A percentile compares a stretch with the other conserved stretches of the same genome.
Conservation (phyloP, 2,113 vertebrate species). For the Numenius arquata region DNA sequence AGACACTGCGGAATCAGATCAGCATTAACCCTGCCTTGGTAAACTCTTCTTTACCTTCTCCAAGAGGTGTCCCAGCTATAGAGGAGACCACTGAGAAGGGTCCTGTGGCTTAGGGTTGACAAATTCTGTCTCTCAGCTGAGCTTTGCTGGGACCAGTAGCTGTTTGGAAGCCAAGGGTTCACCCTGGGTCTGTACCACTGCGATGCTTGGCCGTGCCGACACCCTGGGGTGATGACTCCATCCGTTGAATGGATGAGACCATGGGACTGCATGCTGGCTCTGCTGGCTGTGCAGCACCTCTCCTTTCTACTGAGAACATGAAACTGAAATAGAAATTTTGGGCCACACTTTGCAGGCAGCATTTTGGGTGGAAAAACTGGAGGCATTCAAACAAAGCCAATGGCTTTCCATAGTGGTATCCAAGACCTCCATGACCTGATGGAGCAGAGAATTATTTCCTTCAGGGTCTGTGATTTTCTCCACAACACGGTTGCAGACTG, state of each 20-base stretch:
- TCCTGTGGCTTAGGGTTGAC: background rate
- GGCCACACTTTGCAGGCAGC: background rate
- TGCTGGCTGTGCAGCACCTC: rapidly evolving
- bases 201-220: rapidly evolving
- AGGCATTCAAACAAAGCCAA: background rate
- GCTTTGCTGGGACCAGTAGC: background rate
- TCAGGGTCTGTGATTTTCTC: background rate
- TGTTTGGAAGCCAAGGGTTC: background rate
- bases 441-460: background rate
- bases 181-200: background rate
- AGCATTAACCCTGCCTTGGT: background rate
- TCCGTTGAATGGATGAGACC: background rate
- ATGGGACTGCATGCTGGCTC: background rate
- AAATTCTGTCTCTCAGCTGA: background rate
- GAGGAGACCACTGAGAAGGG: background rate
- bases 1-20: background rate
- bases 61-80: background rate
- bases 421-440: background rate
- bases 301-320: background rate
- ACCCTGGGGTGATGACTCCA: background rate
- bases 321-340: background rate
- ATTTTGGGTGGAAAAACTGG: background rate
- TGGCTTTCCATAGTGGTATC: background rate
- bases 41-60: background rate
- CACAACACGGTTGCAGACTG: background rate